phyloP scores from a whole-genome alignment of 1,140 invertebrate species.

The Agrilus planipennis region DNA sequence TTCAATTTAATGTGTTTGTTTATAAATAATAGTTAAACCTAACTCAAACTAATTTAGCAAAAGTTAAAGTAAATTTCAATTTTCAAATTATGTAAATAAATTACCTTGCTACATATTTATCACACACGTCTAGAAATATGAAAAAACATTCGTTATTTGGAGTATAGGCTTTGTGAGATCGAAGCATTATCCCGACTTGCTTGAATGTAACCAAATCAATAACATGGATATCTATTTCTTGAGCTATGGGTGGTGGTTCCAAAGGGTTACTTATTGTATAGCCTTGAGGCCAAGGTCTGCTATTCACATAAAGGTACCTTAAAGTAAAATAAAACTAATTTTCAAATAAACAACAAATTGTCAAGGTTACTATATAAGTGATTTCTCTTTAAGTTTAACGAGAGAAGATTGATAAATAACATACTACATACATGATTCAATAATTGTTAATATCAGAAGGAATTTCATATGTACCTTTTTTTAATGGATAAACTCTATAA shows the following conservation, averaged over 20 bases:
- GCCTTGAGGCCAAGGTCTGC: conserved; percentile 71
- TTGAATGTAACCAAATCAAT: conserved; percentile 71
- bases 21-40: too few relatives aligned
- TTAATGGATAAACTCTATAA: too few relatives aligned
- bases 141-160: conserved; percentile 83
- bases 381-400: too few relatives aligned
- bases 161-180: conserved; percentile 76
- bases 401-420: too few relatives aligned
- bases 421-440: too few relatives aligned
- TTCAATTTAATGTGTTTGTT: too few relatives aligned
- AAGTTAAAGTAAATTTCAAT: too few relatives aligned
- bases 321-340: conserved; percentile 21
- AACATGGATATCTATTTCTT: conserved; percentile 84
- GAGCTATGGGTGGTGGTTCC: conserved; percentile 77
- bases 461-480: too few relatives aligned
- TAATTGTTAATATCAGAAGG: too few relatives aligned
- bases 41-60: too few relatives aligned
- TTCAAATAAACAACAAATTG: too few relatives aligned
- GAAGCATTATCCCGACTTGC: conserved; percentile 71
- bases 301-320: conserved; percentile 78
- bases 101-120: conserved; percentile 79
- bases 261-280: conserved; percentile 68
- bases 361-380: too few relatives aligned
- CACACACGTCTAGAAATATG: conserved; percentile 76
- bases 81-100: conserved; percentile 5